Base-by-base conservation (phyloP, 2,797 vertebrate genomes). In the Anisognathus igniventris region DNA sequence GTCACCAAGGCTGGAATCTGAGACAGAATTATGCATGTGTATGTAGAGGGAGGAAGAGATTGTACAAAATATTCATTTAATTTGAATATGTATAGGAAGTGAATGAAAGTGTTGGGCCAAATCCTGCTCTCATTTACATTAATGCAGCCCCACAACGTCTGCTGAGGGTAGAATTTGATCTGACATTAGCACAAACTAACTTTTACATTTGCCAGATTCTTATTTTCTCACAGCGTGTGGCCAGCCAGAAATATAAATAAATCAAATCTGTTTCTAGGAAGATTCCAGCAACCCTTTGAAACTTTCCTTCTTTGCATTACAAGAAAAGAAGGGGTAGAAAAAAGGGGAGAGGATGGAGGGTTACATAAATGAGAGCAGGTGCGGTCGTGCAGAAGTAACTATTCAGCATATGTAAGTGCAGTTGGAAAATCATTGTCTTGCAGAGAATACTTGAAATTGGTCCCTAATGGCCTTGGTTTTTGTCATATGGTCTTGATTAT, bases 401-500 rank as follows among this genome's bases (percentile, higher is more conserved):
- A 97, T 98, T 98, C 98, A 98, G 98, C 98, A 98, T 98, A 98
- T 98, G 98, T 98, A 98, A 98, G 98, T 98, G 98, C 98, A 98
- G 98, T 98, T 98, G 97, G 97, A 98, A 98, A 98, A 98, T 98
- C 98, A 98, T 98, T 98, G 98, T 98, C 98, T 98, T 98, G 98
- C 98, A 98, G 98, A 98, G 98, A 98, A 98, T 98, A 98, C 98
- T 98, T 95, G 90, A 98, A 98, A 98, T 98, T 98, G 98, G 98
- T 98, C 98, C 98, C 98, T 98, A 98, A 98, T 98, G 98, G 98
- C 98, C 97, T 97, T 95, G 97, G 98, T 76, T 98, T 98, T 98
- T 98, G 98, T 98, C 98, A 98, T 98, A 98, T 98, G 98, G 98
- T 98, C 98, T 98, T 98, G 98, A 98, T 98, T 98, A 98, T 98